These are phyloP conservation scores for Lathronympha strigana DNA, from an alignment of 2,888 invertebrate genomes.

Conservation along the genomic window DNA sequence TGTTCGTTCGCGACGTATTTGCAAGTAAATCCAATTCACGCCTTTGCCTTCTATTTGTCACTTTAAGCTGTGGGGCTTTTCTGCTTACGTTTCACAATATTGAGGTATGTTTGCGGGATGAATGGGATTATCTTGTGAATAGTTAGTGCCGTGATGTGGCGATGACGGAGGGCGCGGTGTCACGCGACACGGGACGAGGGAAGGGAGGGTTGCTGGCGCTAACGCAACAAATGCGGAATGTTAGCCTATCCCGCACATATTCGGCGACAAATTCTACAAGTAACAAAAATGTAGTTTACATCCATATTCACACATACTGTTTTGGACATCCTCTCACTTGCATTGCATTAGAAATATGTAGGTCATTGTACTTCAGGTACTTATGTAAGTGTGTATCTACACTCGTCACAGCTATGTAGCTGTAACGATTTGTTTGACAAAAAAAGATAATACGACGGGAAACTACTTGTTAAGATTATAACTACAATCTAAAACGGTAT, in stretches of 20 bases:
- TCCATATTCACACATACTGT: too few relatives aligned
- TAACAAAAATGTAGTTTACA: too few relatives aligned
- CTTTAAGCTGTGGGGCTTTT: conserved; percentile 10
- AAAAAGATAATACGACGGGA: too few relatives aligned
- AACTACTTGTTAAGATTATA: too few relatives aligned
- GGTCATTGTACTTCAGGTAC: too few relatives aligned
- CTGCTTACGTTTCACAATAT: conserved; percentile 30
- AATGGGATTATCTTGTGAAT: conserved; percentile 32
- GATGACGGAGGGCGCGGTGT: conserved; percentile 23
- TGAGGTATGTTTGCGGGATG: conserved; percentile 20
- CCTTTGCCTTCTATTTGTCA: conserved; percentile 18
- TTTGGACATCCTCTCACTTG: too few relatives aligned
- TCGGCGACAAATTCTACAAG: background rate
- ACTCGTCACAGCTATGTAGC: too few relatives aligned
- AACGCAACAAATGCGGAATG: conserved; percentile 1
- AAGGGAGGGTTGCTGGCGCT: background rate
- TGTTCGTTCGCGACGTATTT: conserved; percentile 2
- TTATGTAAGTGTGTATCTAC: too few relatives aligned
- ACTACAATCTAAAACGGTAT: too few relatives aligned
- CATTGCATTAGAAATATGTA: too few relatives aligned
- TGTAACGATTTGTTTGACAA: too few relatives aligned
- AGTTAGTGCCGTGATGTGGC: background rate
- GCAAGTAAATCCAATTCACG: conserved; percentile 29
- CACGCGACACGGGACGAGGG: conserved; percentile 13
- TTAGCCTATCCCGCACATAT: background rate